phyloP scores from a whole-genome alignment of 2,113 vertebrate genomes.

The Paradisaea rubra region DNA sequence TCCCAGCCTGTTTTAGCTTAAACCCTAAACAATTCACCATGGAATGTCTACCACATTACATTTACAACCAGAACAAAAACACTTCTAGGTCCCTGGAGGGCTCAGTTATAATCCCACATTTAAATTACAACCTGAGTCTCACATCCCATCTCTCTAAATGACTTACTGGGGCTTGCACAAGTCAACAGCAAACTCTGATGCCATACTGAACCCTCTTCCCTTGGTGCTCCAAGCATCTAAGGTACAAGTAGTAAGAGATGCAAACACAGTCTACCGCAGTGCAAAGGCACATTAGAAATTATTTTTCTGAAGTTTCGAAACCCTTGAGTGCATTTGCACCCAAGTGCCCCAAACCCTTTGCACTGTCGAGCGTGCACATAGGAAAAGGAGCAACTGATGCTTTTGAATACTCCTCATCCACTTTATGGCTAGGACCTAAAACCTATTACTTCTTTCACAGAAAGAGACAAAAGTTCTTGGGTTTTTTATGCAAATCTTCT shows the following conservation, averaged over 20 bases:
- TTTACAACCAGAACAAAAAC: not conserved
- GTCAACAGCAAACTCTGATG: not conserved
- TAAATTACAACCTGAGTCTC: not conserved
- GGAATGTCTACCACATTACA: not conserved
- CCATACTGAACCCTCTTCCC: not conserved
- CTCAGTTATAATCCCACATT: not conserved
- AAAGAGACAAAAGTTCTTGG: not conserved
- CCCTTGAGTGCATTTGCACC: not conserved
- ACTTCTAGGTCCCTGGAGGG: not conserved
- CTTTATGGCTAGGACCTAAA: not conserved
- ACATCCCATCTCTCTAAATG: not conserved
- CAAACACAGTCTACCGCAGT: not conserved
- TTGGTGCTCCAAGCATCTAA: not conserved
- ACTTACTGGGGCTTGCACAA: not conserved
- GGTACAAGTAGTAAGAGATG: not conserved
- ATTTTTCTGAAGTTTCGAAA: not conserved
- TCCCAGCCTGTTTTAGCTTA: not conserved
- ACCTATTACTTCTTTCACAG: not conserved
- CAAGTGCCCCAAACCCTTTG: not conserved
- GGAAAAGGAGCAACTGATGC: not conserved
- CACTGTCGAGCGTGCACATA: accelerated
- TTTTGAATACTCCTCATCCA: not conserved
- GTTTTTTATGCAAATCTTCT: not conserved
- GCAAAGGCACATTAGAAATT: not conserved
- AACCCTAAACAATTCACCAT: not conserved